Percentiles rank a stretch among this genome's conserved stretches.
These are phyloP conservation scores for Phalacrocorax pelagicus DNA, from an alignment of 2,113 vertebrate genomes.

Conservation along the genomic window DNA sequence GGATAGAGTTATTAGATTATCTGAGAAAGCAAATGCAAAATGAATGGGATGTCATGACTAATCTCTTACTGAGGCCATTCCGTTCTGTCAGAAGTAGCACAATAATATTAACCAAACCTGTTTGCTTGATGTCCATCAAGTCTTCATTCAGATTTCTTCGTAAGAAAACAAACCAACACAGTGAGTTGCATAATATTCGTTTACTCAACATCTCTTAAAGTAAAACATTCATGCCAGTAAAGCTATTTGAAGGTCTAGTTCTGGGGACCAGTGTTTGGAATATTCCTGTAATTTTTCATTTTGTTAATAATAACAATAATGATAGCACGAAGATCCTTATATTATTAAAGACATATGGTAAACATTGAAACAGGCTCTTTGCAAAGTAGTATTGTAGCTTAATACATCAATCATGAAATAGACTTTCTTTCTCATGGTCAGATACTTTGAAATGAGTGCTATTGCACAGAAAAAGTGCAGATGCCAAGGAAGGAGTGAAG, in stretches of 20 bases:
- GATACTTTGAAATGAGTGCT: neutral
- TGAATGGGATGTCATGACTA: neutral
- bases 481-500: neutral
- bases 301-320: neutral
- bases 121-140: no score
- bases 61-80: neutral
- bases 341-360: neutral
- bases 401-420: neutral
- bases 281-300: neutral
- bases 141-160: no score
- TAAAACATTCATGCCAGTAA: no score
- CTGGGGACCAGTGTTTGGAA: neutral
- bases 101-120: no score
- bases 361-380: neutral
- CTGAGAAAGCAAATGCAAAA: neutral
- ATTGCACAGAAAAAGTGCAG: neutral
- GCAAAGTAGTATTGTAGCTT: neutral
- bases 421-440: neutral
- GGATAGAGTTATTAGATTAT: conserved; percentile 11
- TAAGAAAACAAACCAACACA: no score
- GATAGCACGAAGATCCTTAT: neutral
- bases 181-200: no score
- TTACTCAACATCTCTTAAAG: no score
- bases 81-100: neutral
- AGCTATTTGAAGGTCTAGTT: no score